Evolutionary conservation across 2,888 invertebrate species (phyloP).

Genomic region (Ophraella communa): DNA sequence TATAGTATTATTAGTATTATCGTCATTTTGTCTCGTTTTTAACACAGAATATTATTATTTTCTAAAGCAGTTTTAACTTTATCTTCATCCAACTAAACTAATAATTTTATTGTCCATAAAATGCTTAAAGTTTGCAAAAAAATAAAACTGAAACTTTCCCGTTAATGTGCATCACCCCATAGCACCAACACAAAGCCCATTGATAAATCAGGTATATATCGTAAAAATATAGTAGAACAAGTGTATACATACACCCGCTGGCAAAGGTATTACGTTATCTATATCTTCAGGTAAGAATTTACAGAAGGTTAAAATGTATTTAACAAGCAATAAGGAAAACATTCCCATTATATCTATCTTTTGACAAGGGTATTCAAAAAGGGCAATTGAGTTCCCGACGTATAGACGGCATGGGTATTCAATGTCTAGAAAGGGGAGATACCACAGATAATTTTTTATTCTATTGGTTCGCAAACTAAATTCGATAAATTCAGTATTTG

Average conservation of each 20-base stretch:
- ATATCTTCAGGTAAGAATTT: slow-evolving; percentile 33
- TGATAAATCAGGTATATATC: slow-evolving; percentile 18
- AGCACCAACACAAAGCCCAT: slow-evolving; percentile 15
- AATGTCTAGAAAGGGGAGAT: slow-evolving; percentile 23
- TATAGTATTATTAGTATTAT: too few relatives aligned
- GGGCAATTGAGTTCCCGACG: slow-evolving; percentile 24
- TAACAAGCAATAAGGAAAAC: slow-evolving; percentile 30
- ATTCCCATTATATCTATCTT: slow-evolving; percentile 33
- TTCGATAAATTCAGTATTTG: too few relatives aligned
- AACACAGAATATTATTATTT: too few relatives aligned
- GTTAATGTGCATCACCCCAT: not conserved
- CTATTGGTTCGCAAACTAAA: not conserved
- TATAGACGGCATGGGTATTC: slow-evolving; percentile 1
- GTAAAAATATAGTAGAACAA: slow-evolving; percentile 33
- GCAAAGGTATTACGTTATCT: slow-evolving; percentile 27
- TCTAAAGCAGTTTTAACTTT: too few relatives aligned
- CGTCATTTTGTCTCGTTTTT: too few relatives aligned
- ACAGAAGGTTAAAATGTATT: slow-evolving; percentile 33
- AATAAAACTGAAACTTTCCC: not conserved
- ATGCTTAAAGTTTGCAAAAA: not conserved
- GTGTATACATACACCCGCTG: slow-evolving; percentile 19
- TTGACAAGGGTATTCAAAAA: slow-evolving; percentile 33
- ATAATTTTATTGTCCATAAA: too few relatives aligned
- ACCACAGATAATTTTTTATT: not conserved
- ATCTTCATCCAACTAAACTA: too few relatives aligned